Conservation (phyloP, 2,888 invertebrate genomes). For the Scelioninae gen. 1 region DNA sequence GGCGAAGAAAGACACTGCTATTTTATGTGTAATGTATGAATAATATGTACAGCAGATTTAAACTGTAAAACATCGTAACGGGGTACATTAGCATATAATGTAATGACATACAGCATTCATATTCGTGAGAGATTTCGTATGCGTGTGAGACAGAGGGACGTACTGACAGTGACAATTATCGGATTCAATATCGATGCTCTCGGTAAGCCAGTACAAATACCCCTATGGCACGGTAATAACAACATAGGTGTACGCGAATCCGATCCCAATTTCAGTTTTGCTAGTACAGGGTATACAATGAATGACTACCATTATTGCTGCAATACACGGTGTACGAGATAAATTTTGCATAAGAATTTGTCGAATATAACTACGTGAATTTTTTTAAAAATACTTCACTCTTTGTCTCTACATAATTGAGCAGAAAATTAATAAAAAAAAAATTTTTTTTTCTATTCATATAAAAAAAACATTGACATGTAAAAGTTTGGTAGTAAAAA, state of each 20-base stretch:
- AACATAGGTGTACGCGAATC: slow-evolving; percentile 82
- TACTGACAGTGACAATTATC: slow-evolving; percentile 83
- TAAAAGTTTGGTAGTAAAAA: too few species aligned
- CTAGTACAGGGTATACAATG: slow-evolving; percentile 78
- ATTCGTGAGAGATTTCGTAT: slow-evolving; percentile 50
- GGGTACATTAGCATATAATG: slow-evolving; percentile 55
- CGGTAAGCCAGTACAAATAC: slow-evolving; percentile 84
- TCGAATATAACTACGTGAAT: not conserved
- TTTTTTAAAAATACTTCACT: too few species aligned
- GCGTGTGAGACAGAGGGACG: slow-evolving; percentile 44
- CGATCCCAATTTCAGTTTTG: slow-evolving; percentile 75
- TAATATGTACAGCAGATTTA: slow-evolving; percentile 48
- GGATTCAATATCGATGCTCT: slow-evolving; percentile 84
- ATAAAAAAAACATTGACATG: too few species aligned
- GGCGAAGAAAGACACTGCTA: not conserved
- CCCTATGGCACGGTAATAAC: slow-evolving; percentile 83
- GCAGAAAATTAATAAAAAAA: too few species aligned
- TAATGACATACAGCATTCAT: slow-evolving; percentile 54
- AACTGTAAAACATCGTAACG: slow-evolving; percentile 50
- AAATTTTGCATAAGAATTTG: slow-evolving; percentile 21
- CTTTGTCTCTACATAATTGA: too few species aligned
- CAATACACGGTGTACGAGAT: slow-evolving; percentile 1
- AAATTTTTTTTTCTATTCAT: too few species aligned
- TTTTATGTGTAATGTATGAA: slow-evolving; percentile 42
- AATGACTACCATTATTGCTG: slow-evolving; percentile 75